Base-by-base conservation (phyloP, 2,113 vertebrate genomes). In the Eubucco bourcierii region DNA sequence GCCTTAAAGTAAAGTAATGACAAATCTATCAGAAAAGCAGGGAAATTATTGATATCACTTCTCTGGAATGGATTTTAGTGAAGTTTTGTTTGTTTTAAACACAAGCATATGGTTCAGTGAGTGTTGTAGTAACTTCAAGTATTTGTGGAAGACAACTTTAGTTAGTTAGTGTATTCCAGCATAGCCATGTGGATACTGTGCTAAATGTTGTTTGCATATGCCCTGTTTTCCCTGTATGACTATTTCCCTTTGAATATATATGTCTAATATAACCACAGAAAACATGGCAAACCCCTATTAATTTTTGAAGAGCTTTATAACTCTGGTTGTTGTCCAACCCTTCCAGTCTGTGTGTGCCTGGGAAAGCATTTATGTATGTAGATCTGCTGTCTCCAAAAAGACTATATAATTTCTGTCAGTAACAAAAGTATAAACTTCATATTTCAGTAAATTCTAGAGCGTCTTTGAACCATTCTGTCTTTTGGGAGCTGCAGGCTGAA, bases 181-280 rank as follows among this genome's bases (percentile, higher is more conserved):
- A 87, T 80, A 64, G 24, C 65, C 65, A 92, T 37, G 18, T 82
- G n/a, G 44, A 75, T 92, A 41, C 93, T 93, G 56, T 90, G 25
- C 63, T 68, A 87, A 64, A 71, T 53, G n/a, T 80, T 87, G 59
- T 77, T 83, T 16, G 8, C 19, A 9, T 28, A 31, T 46, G 73
- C 84, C 84, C 61, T 53, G 15, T 61, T 52, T 52, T 52, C 21
- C 50, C 50, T 84, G 20, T 58, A n/a, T 90, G 28, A 86, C 33
- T 63, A 76, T 94, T 96, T 89, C 80, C 88, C 79, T 96, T 86
- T 94, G 55, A 39, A 41, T 79, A 81, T 63, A 50, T 56, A 15
- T 66, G 9, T 56, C 7, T 56, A 29, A 79, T 47, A 80, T 76
- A 94, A 31, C 17, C 27, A 82, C 28, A 70, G 79, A 81, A 83